These are phyloP conservation scores for Peromyscus californicus DNA, from an alignment of 2,113 vertebrate species.

Conservation along the genomic window DNA sequence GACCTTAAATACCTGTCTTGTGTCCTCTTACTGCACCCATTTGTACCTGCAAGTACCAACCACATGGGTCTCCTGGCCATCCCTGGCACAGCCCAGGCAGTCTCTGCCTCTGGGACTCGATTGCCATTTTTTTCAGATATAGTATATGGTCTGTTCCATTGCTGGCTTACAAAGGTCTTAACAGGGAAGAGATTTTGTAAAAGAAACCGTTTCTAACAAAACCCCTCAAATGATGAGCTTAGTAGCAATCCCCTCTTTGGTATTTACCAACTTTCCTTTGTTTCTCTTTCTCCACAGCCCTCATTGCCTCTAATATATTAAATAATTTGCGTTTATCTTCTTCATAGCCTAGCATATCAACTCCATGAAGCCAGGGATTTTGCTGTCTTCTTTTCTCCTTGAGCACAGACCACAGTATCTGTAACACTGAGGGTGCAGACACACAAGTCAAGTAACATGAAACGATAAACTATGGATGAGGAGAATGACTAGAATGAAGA, in stretches of 20 bases:
- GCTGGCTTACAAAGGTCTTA: neutral
- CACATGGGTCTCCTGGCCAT: neutral
- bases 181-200: slow-evolving; percentile 1
- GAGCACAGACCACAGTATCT: neutral
- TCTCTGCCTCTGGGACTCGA: neutral
- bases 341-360: neutral
- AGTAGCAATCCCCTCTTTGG: neutral
- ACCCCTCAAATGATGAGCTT: neutral
- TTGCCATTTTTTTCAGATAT: neutral
- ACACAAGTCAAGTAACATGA: neutral
- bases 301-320: neutral
- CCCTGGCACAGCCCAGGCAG: neutral
- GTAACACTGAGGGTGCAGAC: neutral
- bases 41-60: neutral
- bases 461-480: neutral
- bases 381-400: neutral
- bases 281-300: neutral
- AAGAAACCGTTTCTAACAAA: neutral
- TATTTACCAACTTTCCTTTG: neutral
- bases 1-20: neutral
- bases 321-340: neutral
- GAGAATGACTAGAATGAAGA: slow-evolving; percentile 6
- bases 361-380: neutral
- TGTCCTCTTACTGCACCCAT: neutral
- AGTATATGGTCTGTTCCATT: neutral